Percentiles rank a stretch among this genome's conserved stretches.
phyloP scores from a whole-genome alignment of 2,113 vertebrate genomes.

The Miniopterus natalensis region DNA sequence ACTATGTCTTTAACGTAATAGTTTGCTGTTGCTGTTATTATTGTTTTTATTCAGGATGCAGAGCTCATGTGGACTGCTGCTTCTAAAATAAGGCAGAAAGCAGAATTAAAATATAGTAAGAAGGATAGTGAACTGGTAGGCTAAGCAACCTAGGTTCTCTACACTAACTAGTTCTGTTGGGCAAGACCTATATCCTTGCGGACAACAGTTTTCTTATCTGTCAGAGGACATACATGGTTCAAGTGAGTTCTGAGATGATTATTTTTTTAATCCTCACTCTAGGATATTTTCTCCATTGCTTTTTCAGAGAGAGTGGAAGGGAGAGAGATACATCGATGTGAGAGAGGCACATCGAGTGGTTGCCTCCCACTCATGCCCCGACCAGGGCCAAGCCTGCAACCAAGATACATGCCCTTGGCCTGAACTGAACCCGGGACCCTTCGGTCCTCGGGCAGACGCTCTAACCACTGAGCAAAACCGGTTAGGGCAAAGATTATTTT shows the following conservation, averaged over 20 bases:
- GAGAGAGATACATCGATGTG: too few species aligned
- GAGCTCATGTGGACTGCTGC: not conserved
- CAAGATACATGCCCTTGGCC: too few species aligned
- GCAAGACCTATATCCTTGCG: not conserved
- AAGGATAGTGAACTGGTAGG: not conserved
- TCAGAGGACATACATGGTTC: not conserved
- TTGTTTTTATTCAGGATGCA: constrained; percentile 21
- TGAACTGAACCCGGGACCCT: too few species aligned
- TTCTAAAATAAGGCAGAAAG: constrained; percentile 47
- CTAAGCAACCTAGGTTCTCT: not conserved
- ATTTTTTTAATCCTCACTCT: too few species aligned
- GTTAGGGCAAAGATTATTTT: not conserved
- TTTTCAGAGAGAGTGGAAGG: too few species aligned
- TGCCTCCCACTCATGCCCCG: too few species aligned
- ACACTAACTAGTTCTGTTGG: not conserved
- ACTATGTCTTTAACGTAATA: not conserved
- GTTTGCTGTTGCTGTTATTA: not conserved
- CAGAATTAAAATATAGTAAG: not conserved
- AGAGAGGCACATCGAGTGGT: too few species aligned
- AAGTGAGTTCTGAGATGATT: not conserved
- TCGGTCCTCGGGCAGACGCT: too few species aligned
- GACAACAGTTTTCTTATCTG: constrained; percentile 5
- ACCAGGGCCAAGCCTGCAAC: too few species aligned
- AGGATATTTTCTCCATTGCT: too few species aligned
- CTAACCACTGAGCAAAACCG: too few species aligned